Percentiles rank a stretch among this genome's conserved stretches.
These are phyloP conservation scores for Aphidius colemani DNA, from an alignment of 2,888 invertebrate species.

Conservation along the genomic window DNA sequence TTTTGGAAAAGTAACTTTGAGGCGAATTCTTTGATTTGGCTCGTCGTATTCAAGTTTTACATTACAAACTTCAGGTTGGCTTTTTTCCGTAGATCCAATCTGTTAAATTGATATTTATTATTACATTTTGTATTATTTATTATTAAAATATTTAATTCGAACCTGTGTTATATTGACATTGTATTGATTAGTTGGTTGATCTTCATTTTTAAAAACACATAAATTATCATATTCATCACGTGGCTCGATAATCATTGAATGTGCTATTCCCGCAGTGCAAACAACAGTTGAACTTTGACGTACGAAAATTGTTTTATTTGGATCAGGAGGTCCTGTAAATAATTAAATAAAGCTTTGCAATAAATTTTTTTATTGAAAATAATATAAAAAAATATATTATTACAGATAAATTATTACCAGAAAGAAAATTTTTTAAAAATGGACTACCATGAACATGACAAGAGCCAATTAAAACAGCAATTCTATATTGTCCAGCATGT, in stretches of 20 bases:
- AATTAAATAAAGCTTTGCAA: background rate
- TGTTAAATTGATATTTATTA: constrained; percentile 47
- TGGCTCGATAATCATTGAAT: constrained; percentile 84
- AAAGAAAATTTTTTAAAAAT: constrained; percentile 79
- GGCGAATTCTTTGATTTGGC: constrained; percentile 76
- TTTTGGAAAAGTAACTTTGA: constrained; percentile 77
- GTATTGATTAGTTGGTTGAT: constrained; percentile 67
- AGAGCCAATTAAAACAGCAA: constrained; percentile 82
- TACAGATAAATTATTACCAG: constrained; percentile 61
- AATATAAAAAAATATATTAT: constrained; percentile 4
- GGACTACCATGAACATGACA: constrained; percentile 86
- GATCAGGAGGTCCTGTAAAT: constrained; percentile 74
- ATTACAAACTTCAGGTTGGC: constrained; percentile 64
- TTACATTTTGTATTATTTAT: constrained; percentile 1
- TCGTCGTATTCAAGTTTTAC: constrained; percentile 73
- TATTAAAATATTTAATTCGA: constrained; percentile 29
- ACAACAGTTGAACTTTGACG: constrained; percentile 84
- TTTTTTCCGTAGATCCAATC: constrained; percentile 69
- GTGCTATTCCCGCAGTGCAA: constrained; percentile 77
- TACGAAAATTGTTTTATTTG: constrained; percentile 81
- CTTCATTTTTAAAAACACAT: constrained; percentile 68
- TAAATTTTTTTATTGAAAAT: background rate
- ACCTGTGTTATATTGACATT: constrained; percentile 59
- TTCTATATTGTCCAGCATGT: constrained; percentile 85
- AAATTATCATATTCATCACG: constrained; percentile 88